Conservation (phyloP, 2,113 vertebrate genomes). For the Spilogale gracilis region DNA sequence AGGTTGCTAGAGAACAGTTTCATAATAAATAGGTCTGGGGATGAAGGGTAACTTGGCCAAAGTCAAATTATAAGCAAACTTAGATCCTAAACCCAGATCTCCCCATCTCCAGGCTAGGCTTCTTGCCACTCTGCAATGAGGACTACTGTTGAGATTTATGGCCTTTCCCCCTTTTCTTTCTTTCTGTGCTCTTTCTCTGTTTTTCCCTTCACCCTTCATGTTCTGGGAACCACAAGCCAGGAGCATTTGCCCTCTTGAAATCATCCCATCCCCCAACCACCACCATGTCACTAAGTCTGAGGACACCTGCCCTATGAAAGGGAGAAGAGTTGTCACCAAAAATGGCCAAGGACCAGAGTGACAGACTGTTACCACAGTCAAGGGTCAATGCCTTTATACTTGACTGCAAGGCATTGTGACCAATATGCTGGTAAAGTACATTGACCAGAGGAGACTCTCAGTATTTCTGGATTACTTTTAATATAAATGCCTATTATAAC, state of each 20-base stretch:
- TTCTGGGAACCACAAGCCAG: neutral
- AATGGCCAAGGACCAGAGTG: neutral
- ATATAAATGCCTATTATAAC: neutral
- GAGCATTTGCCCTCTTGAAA: neutral
- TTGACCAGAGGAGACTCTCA: neutral
- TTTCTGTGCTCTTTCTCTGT: neutral
- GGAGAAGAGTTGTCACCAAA: neutral
- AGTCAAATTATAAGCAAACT: constrained; percentile 47
- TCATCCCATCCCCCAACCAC: neutral
- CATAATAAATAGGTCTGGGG: constrained; percentile 11
- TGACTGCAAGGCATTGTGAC: constrained; percentile 56
- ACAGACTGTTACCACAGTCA: neutral
- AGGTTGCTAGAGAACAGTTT: constrained; percentile 32
- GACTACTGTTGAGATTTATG: neutral
- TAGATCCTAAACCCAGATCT: neutral
- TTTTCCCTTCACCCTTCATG: neutral
- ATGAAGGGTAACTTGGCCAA: neutral
- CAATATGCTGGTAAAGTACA: neutral
- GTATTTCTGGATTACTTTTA: neutral
- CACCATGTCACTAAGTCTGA: neutral
- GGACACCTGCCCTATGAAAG: neutral
- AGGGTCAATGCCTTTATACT: neutral
- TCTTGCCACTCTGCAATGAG: neutral
- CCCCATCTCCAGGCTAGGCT: neutral
- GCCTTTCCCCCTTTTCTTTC: neutral